Conservation (phyloP, 2,888 invertebrate genomes). For the Lymantria dispar region DNA sequence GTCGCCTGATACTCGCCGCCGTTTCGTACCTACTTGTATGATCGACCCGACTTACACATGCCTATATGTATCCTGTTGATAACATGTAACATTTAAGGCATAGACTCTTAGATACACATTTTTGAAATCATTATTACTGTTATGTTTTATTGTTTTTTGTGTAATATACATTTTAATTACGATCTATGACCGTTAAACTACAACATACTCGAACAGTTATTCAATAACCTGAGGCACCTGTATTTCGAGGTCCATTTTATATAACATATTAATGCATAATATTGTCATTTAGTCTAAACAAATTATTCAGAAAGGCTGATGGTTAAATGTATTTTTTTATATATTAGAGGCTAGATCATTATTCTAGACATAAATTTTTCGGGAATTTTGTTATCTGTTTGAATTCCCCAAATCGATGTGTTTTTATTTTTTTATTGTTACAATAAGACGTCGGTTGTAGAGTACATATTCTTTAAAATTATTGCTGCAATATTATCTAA, state of each 20-base stretch:
- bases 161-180: too few relatives aligned
- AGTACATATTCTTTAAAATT: not conserved
- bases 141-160: too few relatives aligned
- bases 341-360: slow-evolving; percentile 19
- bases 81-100: too few relatives aligned
- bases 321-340: slow-evolving; percentile 13
- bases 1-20: too few relatives aligned
- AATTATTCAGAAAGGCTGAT: slow-evolving; percentile 21
- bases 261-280: not conserved
- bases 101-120: too few relatives aligned
- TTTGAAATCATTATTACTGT: too few relatives aligned
- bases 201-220: too few relatives aligned
- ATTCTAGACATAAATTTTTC: slow-evolving; percentile 4
- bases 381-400: slow-evolving; percentile 32
- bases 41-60: too few relatives aligned
- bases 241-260: not conserved
- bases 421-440: slow-evolving; percentile 20
- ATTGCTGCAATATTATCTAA: slow-evolving; percentile 7
- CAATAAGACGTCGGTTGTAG: slow-evolving; percentile 7
- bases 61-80: too few relatives aligned
- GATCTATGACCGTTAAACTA: too few relatives aligned
- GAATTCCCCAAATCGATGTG: slow-evolving; percentile 25
- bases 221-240: too few relatives aligned
- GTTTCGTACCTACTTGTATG: too few relatives aligned
- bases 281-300: not conserved